These are phyloP conservation scores for Philaethria dido DNA, from an alignment of 2,888 invertebrate genomes.

Conservation along the genomic window DNA sequence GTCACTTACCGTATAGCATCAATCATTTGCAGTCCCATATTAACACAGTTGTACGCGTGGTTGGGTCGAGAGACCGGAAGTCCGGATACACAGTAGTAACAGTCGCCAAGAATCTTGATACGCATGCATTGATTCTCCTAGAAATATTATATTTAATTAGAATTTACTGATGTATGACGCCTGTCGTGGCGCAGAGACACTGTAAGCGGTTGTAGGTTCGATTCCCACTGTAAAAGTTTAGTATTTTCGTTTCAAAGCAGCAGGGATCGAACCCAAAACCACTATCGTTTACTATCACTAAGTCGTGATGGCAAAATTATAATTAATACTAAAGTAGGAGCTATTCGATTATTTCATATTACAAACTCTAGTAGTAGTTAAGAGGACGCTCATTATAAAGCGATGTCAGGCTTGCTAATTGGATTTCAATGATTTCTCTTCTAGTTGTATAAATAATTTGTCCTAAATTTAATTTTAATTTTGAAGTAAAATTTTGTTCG, in stretches of 20 bases:
- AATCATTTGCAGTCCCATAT: conserved; percentile 98
- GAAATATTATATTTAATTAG: background rate
- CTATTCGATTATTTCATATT: background rate
- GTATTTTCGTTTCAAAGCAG: too few species aligned
- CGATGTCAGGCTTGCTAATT: conserved; percentile 15
- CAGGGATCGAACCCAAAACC: too few species aligned
- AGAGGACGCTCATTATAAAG: conserved; percentile 10
- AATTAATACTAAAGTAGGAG: background rate
- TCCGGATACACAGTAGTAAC: conserved; percentile 97
- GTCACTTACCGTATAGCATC: conserved; percentile 93
- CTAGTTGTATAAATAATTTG: background rate
- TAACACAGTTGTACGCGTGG: conserved; percentile 97
- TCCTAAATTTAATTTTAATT: too few species aligned
- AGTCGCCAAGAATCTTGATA: conserved; percentile 97
- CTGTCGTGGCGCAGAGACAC: too few species aligned
- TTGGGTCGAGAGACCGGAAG: conserved; percentile 95
- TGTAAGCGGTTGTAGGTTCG: too few species aligned
- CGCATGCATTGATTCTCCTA: conserved; percentile 98
- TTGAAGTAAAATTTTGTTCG: too few species aligned
- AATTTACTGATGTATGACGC: too few species aligned
- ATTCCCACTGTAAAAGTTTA: too few species aligned
- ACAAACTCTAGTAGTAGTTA: background rate
- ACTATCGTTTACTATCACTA: too few species aligned
- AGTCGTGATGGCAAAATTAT: background rate
- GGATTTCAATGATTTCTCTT: conserved; percentile 1